Evolutionary conservation across 2,888 invertebrate genomes (phyloP).

Genomic region (Rhorus exstirpatorius): DNA sequence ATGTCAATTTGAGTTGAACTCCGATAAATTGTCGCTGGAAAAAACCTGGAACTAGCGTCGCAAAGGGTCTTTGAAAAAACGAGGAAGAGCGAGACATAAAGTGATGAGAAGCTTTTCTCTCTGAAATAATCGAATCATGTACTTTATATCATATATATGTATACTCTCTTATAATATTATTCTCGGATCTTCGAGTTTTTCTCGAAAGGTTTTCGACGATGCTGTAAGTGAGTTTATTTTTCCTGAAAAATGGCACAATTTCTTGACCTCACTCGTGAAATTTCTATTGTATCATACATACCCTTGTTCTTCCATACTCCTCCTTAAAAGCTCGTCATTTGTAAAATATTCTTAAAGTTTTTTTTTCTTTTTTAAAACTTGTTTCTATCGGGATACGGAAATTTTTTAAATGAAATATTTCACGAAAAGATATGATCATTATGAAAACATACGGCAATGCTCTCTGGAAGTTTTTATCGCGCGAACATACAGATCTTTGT

Average conservation of each 20-base stretch:
- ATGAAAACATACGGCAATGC: no score
- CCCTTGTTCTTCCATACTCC: no score
- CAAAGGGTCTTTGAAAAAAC: neutral
- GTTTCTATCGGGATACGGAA: no score
- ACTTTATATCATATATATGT: neutral
- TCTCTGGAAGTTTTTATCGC: no score
- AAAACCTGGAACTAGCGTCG: neutral
- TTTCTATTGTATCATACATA: no score
- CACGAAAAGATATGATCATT: no score
- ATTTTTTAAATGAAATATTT: no score
- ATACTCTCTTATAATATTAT: slow-evolving; percentile 9
- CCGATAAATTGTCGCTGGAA: slow-evolving; percentile 15
- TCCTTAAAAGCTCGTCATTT: no score
- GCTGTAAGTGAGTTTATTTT: slow-evolving; percentile 21
- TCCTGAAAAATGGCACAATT: neutral
- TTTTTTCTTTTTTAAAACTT: no score
- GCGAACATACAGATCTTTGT: no score
- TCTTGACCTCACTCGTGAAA: neutral
- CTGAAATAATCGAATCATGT: slow-evolving; percentile 21
- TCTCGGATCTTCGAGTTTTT: slow-evolving; percentile 13
- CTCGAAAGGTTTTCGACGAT: slow-evolving; percentile 1
- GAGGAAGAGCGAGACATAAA: neutral
- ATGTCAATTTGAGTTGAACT: neutral
- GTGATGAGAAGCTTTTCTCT: no score
- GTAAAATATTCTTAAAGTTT: no score